These are phyloP conservation scores for Ammodytes marinus DNA, from an alignment of 2,113 vertebrate genomes.

Conservation along the genomic window DNA sequence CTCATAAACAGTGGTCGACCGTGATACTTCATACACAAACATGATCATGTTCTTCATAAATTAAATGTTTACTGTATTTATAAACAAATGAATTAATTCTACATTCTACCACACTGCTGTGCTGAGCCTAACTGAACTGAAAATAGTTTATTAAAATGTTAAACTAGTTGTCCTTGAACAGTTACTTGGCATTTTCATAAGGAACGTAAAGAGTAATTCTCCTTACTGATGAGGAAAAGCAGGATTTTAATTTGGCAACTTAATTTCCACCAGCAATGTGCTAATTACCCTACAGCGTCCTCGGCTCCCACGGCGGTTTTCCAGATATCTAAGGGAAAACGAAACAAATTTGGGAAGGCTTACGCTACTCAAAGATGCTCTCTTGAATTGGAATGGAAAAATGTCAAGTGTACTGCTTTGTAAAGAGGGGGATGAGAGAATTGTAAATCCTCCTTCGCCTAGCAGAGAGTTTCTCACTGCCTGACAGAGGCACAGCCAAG, in stretches of 20 bases:
- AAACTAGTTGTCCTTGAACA: slow-evolving; percentile 21
- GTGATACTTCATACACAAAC: too few species aligned
- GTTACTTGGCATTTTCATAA: slow-evolving; percentile 44
- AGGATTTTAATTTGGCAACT: slow-evolving; percentile 39
- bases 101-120: background rate
- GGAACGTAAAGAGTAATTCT: slow-evolving; percentile 43
- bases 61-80: too few species aligned
- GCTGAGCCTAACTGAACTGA: background rate
- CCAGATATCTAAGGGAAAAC: slow-evolving; percentile 44
- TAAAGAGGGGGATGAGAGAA: slow-evolving; percentile 44
- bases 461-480: slow-evolving; percentile 55
- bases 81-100: too few species aligned
- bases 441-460: slow-evolving; percentile 53
- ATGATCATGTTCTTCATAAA: too few species aligned
- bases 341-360: slow-evolving; percentile 50
- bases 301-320: slow-evolving; percentile 38
- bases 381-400: slow-evolving; percentile 61
- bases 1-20: too few species aligned
- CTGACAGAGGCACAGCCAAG: slow-evolving; percentile 57
- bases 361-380: slow-evolving; percentile 48
- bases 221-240: slow-evolving; percentile 45
- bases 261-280: slow-evolving; percentile 49
- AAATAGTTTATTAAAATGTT: slow-evolving; percentile 3
- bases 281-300: slow-evolving; percentile 59
- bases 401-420: slow-evolving; percentile 70